These are phyloP conservation scores for Ectemnius lituratus DNA, from an alignment of 2,888 invertebrate species.

Conservation along the genomic window DNA sequence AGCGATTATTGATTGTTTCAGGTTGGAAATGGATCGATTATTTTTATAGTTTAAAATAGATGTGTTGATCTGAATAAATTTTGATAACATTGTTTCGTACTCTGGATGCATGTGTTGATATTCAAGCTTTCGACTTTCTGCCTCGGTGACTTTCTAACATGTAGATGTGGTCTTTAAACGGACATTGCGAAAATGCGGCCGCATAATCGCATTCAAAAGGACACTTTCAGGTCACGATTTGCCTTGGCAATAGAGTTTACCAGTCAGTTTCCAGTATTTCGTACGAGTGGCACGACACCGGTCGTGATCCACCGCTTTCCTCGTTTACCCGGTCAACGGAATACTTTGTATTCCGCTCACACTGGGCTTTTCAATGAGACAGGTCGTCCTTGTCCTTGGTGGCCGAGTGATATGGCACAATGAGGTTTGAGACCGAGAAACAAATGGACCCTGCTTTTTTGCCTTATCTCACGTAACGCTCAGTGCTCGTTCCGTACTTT, in stretches of 20 bases:
- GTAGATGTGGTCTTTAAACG: not conserved
- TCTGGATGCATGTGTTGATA: too few relatives aligned
- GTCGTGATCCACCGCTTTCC: slow-evolving; percentile 12
- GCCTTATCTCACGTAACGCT: slow-evolving; percentile 9
- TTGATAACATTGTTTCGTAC: too few relatives aligned
- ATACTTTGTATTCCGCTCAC: slow-evolving; percentile 34
- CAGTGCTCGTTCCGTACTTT: slow-evolving; percentile 9
- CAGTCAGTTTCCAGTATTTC: slow-evolving; percentile 1
- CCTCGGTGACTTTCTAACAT: not conserved
- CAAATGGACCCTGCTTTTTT: slow-evolving; percentile 24
- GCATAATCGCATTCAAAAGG: not conserved
- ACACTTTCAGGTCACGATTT: not conserved
- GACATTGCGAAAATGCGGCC: slow-evolving; percentile 10
- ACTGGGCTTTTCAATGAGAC: slow-evolving; percentile 19
- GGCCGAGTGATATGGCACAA: slow-evolving; percentile 22
- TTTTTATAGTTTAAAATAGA: too few relatives aligned
- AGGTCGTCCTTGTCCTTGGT: slow-evolving; percentile 49
- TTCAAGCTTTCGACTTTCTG: not conserved
- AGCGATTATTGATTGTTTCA: too few relatives aligned
- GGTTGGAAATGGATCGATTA: too few relatives aligned
- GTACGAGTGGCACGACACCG: not conserved
- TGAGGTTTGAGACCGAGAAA: slow-evolving; percentile 21
- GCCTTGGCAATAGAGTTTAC: not conserved
- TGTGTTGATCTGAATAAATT: too few relatives aligned
- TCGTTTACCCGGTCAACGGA: slow-evolving; percentile 14